A percentile compares a stretch with the other conserved stretches of the same genome.
phyloP scores from a whole-genome alignment of 1,140 invertebrate genomes.

The Tetragonula clypearis region DNA sequence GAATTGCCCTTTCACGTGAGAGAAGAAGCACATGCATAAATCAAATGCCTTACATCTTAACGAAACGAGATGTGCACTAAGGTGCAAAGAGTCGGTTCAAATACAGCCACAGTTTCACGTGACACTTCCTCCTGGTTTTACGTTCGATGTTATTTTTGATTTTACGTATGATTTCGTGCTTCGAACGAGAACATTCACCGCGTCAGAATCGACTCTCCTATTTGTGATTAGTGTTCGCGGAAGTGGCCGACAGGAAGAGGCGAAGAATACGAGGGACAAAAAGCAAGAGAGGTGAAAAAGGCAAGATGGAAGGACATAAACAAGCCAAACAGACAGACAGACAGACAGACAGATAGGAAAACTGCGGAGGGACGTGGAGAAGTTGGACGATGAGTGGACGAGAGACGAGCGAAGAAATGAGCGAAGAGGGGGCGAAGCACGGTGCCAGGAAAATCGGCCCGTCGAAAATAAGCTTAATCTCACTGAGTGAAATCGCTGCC shows the following conservation, averaged over 20 bases:
- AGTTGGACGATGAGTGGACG: neutral
- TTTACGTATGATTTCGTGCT: neutral
- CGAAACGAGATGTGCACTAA: neutral
- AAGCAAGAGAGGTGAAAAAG: neutral
- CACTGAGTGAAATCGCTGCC: constrained; percentile 79
- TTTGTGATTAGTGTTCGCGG: constrained; percentile 60
- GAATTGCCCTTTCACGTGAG: neutral
- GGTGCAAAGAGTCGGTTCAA: neutral
- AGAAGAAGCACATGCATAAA: neutral
- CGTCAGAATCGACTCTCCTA: constrained; percentile 43
- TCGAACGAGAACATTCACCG: constrained; percentile 32
- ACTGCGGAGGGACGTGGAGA: neutral
- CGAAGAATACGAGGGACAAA: neutral
- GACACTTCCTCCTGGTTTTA: neutral
- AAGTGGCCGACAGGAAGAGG: neutral
- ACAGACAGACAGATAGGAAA: constrained; percentile 13
- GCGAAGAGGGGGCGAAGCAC: neutral
- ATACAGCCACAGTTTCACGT: neutral
- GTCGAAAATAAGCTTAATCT: constrained; percentile 80
- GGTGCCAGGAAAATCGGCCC: constrained; percentile 62
- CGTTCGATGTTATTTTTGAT: no score
- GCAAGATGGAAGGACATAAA: neutral
- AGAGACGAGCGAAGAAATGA: constrained; percentile 41
- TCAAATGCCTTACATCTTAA: neutral
- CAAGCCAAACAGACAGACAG: neutral